Conservation (phyloP, 37 sponge, comb jelly and placozoan species). For the Spongilla lacustris region DNA sequence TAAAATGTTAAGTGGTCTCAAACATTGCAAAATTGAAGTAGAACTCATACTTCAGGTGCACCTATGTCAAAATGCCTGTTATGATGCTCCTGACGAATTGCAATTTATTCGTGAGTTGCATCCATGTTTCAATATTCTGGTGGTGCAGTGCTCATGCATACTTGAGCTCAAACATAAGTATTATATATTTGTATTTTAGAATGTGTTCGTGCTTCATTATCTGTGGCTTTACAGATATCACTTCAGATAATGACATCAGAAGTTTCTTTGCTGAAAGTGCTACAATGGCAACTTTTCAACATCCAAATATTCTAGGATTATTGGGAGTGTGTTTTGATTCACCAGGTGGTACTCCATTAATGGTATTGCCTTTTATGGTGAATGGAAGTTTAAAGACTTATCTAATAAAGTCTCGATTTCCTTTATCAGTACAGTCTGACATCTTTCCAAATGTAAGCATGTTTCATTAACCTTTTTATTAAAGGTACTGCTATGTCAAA, state of each 20-base stretch:
- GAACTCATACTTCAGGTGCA: no score
- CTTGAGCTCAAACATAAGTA: no score
- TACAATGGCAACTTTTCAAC: constrained; percentile 17
- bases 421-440: background rate
- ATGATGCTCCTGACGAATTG: no score
- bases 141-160: no score
- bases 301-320: constrained; percentile 29
- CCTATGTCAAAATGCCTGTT: no score
- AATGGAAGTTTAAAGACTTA: constrained; percentile 29
- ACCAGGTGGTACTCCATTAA: constrained; percentile 13
- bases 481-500: background rate
- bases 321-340: constrained; percentile 35
- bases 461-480: background rate
- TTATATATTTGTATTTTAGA: background rate
- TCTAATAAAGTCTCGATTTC: background rate
- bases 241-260: constrained; percentile 4
- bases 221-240: background rate
- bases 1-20: constrained; percentile 5
- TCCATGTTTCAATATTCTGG: no score
- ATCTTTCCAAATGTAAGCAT: background rate
- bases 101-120: no score
- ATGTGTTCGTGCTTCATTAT: background rate
- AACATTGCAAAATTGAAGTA: no score
- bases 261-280: constrained; percentile 27
- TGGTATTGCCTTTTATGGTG: constrained; percentile 31